Percentiles rank a stretch among this genome's conserved stretches.
These are phyloP conservation scores for Chaetura pelagica DNA, from an alignment of 2,113 vertebrate species.

Conservation along the genomic window DNA sequence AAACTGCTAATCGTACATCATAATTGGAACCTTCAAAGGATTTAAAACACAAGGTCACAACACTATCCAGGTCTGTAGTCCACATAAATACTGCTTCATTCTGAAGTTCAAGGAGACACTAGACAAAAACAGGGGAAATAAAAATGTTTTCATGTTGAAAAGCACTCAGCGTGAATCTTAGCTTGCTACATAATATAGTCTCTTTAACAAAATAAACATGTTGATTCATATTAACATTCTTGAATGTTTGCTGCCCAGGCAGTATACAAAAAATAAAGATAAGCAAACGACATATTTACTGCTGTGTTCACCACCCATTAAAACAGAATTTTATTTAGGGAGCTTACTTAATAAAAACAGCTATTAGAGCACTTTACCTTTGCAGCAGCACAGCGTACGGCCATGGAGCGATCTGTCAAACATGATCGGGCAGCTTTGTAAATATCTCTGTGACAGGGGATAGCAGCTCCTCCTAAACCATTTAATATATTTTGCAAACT, in stretches of 20 bases:
- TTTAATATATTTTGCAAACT: slow-evolving; percentile 87
- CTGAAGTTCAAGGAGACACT: slow-evolving; percentile 95
- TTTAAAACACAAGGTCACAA: slow-evolving; percentile 91
- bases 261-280: slow-evolving; percentile 6
- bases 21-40: slow-evolving; percentile 93
- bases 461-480: slow-evolving; percentile 84
- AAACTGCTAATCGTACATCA: slow-evolving; percentile 86
- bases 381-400: slow-evolving; percentile 92
- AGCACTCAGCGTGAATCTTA: not conserved
- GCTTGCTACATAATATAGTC: not conserved
- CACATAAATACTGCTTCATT: slow-evolving; percentile 92
- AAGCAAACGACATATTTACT: not conserved
- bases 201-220: not conserved
- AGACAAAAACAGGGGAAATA: slow-evolving; percentile 10
- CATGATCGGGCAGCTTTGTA: slow-evolving; percentile 91
- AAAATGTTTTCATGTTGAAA: not conserved
- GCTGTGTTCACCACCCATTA: not conserved
- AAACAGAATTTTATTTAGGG: not conserved
- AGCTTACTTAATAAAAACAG: not conserved
- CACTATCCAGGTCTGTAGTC: slow-evolving; percentile 90
- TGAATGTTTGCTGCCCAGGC: not conserved
- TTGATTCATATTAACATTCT: not conserved
- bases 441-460: slow-evolving; percentile 89
- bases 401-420: slow-evolving; percentile 92
- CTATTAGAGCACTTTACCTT: slow-evolving; percentile 80